phyloP scores from a whole-genome alignment of 2,113 vertebrate species.

The Macrotis lagotis region DNA sequence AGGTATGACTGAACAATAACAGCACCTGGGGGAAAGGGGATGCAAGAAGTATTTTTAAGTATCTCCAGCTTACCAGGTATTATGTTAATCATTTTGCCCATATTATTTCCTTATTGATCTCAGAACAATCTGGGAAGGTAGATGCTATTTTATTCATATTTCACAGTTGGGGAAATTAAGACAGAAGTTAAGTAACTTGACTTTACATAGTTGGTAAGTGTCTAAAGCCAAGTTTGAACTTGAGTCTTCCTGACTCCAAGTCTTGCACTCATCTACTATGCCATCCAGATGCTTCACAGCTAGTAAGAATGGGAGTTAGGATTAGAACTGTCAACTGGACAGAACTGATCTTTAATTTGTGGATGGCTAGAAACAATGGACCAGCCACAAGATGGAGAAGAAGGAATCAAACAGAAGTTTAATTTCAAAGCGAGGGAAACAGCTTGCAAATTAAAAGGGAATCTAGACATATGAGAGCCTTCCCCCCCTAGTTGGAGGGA shows the following conservation, averaged over 20 bases:
- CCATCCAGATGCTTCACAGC: not conserved
- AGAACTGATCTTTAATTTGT: too few relatives aligned
- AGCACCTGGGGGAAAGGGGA: not conserved
- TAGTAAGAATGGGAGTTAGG: not conserved
- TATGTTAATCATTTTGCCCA: accelerated
- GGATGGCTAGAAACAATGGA: too few relatives aligned
- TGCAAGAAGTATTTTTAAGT: not conserved
- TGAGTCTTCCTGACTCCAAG: not conserved
- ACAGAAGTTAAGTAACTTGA: accelerated
- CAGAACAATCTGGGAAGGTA: accelerated
- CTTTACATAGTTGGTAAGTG: accelerated
- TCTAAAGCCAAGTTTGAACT: not conserved
- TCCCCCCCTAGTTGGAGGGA: too few relatives aligned
- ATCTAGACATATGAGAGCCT: too few relatives aligned
- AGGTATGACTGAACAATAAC: too few relatives aligned
- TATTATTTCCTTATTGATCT: not conserved
- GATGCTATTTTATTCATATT: not conserved
- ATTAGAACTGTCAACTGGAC: not conserved
- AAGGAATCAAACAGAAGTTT: too few relatives aligned
- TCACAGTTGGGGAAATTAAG: not conserved
- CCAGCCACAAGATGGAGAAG: too few relatives aligned
- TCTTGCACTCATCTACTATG: not conserved
- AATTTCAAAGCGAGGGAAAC: too few relatives aligned
- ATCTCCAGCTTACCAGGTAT: accelerated
- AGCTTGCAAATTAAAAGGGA: too few relatives aligned